These are phyloP conservation scores for Probosciger aterrimus DNA, from an alignment of 2,113 vertebrate species.

Conservation along the genomic window DNA sequence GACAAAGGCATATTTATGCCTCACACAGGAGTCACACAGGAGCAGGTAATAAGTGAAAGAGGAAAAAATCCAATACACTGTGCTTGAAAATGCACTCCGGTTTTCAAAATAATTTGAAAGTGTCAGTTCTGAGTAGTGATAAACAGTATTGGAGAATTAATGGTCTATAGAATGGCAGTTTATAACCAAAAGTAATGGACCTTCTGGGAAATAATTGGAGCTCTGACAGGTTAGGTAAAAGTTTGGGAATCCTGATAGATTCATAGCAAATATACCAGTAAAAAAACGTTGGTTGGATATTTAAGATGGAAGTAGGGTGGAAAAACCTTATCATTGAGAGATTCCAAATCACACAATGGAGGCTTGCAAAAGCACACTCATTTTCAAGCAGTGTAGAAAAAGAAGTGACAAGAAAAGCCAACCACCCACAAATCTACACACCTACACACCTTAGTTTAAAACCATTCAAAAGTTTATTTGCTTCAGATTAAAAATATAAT, in stretches of 20 bases:
- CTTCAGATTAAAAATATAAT: background rate
- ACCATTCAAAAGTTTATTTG: background rate
- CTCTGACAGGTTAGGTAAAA: background rate
- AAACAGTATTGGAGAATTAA: conserved; percentile 15
- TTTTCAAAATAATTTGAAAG: background rate
- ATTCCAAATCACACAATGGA: background rate
- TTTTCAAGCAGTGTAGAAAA: background rate
- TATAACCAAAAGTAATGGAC: background rate
- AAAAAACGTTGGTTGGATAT: background rate
- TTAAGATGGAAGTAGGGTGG: background rate
- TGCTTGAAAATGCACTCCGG: background rate
- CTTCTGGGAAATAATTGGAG: background rate
- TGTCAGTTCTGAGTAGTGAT: conserved; percentile 3
- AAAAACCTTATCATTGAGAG: background rate
- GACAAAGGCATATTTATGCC: background rate
- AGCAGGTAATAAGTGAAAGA: background rate
- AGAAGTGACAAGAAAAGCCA: background rate
- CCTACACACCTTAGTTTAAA: background rate
- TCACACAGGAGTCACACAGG: background rate
- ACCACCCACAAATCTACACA: background rate
- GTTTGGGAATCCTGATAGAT: background rate
- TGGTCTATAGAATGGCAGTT: background rate
- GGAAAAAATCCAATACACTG: background rate
- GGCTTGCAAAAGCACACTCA: background rate
- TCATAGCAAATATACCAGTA: background rate